Conservation (phyloP, 2,113 vertebrate species). For the Alligator mississippiensis region DNA sequence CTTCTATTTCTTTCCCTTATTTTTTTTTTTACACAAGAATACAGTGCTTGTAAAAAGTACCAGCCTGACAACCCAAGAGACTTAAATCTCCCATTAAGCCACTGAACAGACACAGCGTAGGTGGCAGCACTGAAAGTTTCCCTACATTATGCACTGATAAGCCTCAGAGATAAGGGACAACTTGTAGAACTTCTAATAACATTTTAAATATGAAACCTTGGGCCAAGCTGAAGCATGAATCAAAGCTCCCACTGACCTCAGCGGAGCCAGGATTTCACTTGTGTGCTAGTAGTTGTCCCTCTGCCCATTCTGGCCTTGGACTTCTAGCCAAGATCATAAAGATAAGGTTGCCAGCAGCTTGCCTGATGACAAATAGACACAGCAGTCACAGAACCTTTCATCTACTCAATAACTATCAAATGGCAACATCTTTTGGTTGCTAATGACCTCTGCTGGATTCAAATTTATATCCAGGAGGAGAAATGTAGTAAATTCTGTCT, state of each 20-base stretch:
- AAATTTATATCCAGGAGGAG: conserved; percentile 17
- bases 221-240: neutral
- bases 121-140: neutral
- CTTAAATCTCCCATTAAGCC: neutral
- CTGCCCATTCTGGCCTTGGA: neutral
- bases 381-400: conserved; percentile 18
- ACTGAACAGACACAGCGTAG: neutral
- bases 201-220: neutral
- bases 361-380: neutral
- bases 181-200: neutral
- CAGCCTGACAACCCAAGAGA: neutral
- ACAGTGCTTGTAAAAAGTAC: conserved; percentile 5
- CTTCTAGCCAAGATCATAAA: neutral
- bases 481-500: neutral
- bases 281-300: neutral
- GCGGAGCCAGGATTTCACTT: neutral
- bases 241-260: conserved; percentile 29
- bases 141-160: neutral
- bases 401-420: conserved; percentile 13
- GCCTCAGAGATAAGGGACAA: neutral
- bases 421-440: neutral
- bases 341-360: conserved; percentile 9
- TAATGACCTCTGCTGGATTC: neutral
- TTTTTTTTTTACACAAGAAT: neutral
- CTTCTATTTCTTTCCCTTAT: neutral